These are phyloP conservation scores for Moxostoma hubbsi DNA, from an alignment of 2,797 vertebrate species.

Conservation along the genomic window DNA sequence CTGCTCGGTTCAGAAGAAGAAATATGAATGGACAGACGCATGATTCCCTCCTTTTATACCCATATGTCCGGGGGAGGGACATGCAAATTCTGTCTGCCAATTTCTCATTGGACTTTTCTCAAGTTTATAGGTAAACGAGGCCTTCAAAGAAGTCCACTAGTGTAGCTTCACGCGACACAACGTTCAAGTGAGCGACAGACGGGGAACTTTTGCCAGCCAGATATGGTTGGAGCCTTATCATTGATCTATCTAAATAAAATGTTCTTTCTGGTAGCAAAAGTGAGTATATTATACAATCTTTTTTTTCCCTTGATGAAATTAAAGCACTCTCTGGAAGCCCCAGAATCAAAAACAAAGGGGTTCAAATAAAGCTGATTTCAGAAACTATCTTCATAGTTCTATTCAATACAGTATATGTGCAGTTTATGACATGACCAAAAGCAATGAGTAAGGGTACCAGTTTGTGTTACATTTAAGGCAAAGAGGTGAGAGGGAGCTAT, in stretches of 20 bases:
- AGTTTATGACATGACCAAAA: too few species aligned
- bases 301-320: neutral
- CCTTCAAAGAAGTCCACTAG: too few species aligned
- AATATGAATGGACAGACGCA: too few species aligned
- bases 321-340: neutral
- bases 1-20: too few species aligned
- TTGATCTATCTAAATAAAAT: neutral
- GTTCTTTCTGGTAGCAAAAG: neutral
- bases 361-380: neutral
- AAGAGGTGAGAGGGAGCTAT: neutral
- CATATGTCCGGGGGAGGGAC: too few species aligned
- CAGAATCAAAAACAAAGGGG: neutral
- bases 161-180: too few species aligned
- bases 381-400: neutral
- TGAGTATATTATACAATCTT: neutral
- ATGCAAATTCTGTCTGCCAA: too few species aligned
- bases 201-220: neutral
- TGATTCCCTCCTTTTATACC: too few species aligned
- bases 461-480: neutral
- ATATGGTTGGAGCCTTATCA: neutral
- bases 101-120: too few species aligned
- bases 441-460: neutral
- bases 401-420: neutral
- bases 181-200: too few species aligned
- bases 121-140: too few species aligned